Conservation (phyloP, 2,113 vertebrate species). For the Sinocyclocheilus anophthalmus region DNA sequence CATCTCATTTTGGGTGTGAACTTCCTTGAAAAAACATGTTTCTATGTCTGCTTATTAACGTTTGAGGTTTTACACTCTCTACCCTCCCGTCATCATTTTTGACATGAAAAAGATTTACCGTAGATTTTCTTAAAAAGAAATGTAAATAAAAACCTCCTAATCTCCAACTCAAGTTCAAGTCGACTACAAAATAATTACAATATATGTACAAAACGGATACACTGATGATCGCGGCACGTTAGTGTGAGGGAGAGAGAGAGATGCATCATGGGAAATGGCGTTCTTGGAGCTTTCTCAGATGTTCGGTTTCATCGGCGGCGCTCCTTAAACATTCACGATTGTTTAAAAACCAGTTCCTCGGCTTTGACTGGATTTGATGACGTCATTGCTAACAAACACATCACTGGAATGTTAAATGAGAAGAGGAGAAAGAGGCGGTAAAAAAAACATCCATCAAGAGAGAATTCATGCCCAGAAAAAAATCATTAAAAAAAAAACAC, state of each 20-base stretch:
- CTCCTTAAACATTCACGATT: not conserved
- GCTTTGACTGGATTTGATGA: slow-evolving; percentile 5
- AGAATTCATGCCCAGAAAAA: not conserved
- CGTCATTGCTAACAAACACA: slow-evolving; percentile 53
- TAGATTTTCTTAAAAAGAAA: slow-evolving; percentile 33
- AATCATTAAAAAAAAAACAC: slow-evolving; percentile 51
- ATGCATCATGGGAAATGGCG: slow-evolving; percentile 29
- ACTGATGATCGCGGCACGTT: slow-evolving; percentile 42
- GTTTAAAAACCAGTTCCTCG: slow-evolving; percentile 19
- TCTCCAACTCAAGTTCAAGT: slow-evolving; percentile 38
- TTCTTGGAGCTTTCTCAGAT: slow-evolving; percentile 23
- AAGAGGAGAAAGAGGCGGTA: not conserved
- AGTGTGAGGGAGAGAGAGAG: not conserved
- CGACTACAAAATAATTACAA: slow-evolving; percentile 62
- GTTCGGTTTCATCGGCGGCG: not conserved
- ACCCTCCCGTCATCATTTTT: not conserved
- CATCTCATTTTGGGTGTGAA: too few species aligned
- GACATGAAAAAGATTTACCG: slow-evolving; percentile 39
- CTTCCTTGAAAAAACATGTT: not conserved
- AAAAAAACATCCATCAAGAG: slow-evolving; percentile 44
- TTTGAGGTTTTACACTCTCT: not conserved
- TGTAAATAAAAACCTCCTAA: slow-evolving; percentile 45
- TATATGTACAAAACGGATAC: slow-evolving; percentile 55
- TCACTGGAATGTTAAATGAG: slow-evolving; percentile 76
- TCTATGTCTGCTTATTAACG: not conserved